A percentile compares a stretch with the other conserved stretches of the same genome.
These are phyloP conservation scores for Pseudopipra pipra DNA, from an alignment of 2,113 vertebrate genomes.

Conservation along the genomic window DNA sequence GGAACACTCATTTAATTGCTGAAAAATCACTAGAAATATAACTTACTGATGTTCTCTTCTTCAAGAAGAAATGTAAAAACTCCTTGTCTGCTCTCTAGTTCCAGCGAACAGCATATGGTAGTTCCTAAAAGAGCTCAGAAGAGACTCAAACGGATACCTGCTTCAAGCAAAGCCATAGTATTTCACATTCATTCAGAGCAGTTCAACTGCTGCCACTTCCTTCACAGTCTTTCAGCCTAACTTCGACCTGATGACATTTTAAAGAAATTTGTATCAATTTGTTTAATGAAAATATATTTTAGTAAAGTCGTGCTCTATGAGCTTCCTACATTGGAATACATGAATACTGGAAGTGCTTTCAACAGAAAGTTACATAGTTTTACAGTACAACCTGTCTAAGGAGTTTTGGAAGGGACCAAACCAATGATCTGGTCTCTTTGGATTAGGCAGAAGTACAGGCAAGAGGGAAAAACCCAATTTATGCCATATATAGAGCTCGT, in stretches of 20 bases:
- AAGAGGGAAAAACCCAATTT: constrained; percentile 57
- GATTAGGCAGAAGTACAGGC: constrained; percentile 64
- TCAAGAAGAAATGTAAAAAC: constrained; percentile 36
- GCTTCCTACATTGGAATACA: constrained; percentile 73
- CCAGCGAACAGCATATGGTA: neutral
- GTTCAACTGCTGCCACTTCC: neutral
- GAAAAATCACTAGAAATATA: constrained; percentile 24
- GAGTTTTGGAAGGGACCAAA: constrained; percentile 70
- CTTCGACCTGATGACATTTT: constrained; percentile 3
- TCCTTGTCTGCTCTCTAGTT: neutral
- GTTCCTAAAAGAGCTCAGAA: neutral
- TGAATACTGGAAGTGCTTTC: constrained; percentile 73
- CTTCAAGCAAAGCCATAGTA: neutral
- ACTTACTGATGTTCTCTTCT: constrained; percentile 19
- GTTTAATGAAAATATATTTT: constrained; percentile 54
- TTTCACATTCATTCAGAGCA: neutral
- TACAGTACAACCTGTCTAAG: constrained; percentile 75
- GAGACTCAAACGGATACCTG: neutral
- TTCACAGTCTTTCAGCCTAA: neutral
- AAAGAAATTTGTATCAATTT: constrained; percentile 38
- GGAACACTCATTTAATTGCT: neutral
- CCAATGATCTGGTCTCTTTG: constrained; percentile 67
- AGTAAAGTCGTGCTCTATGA: constrained; percentile 54
- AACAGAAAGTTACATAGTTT: constrained; percentile 75
- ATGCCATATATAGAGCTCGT: constrained; percentile 32